Percentiles rank a stretch among this genome's conserved stretches.
These are phyloP conservation scores for Amphipyra berbera DNA, from an alignment of 2,888 invertebrate genomes.

Conservation along the genomic window DNA sequence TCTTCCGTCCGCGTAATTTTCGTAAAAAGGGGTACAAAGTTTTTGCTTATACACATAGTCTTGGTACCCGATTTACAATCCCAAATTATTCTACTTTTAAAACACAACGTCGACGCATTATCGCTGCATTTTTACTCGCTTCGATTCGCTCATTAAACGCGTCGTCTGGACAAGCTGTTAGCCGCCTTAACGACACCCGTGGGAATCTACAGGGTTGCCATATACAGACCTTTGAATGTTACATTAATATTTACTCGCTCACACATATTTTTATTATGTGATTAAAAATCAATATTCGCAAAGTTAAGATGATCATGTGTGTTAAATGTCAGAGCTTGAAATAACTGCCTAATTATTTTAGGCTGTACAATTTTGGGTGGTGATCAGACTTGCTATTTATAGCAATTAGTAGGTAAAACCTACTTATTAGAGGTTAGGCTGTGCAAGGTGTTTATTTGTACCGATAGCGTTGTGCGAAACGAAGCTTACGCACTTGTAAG, in stretches of 20 bases:
- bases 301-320: slow-evolving; percentile 1
- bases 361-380: slow-evolving; percentile 13
- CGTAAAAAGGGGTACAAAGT: too few species aligned
- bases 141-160: slow-evolving; percentile 29
- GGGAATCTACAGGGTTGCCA: slow-evolving; percentile 24
- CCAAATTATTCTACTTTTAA: too few species aligned
- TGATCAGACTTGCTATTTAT: slow-evolving; percentile 6
- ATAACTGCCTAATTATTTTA: slow-evolving; percentile 9
- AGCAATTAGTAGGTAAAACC: too few species aligned
- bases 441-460: too few species aligned
- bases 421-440: too few species aligned
- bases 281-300: slow-evolving; percentile 16
- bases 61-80: too few species aligned
- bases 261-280: slow-evolving; percentile 14
- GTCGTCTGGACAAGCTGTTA: slow-evolving; percentile 31
- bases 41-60: too few species aligned
- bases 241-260: slow-evolving; percentile 27
- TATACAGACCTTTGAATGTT: slow-evolving; percentile 14
- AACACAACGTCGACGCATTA: background rate
- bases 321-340: slow-evolving; percentile 29
- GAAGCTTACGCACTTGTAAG: too few species aligned
- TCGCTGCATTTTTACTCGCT: background rate
- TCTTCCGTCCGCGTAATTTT: too few species aligned
- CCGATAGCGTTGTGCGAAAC: too few species aligned
- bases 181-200: slow-evolving; percentile 25